phyloP scores from a whole-genome alignment of 2,113 vertebrate genomes.

The Podocnemis expansa region DNA sequence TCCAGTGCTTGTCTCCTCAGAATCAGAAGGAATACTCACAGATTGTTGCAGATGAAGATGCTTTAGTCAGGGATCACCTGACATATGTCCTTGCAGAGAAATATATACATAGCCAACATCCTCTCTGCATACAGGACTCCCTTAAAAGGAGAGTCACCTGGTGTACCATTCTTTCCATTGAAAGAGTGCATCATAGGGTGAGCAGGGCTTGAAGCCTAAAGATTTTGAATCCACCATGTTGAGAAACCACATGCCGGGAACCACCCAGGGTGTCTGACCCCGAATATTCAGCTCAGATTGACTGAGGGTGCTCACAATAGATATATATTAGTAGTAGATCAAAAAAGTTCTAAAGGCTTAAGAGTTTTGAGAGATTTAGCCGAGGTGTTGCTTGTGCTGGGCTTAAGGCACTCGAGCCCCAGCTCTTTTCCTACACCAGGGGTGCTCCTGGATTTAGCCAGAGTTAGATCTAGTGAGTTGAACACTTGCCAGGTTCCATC shows the following conservation, averaged over 20 bases:
- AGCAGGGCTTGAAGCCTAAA: neutral
- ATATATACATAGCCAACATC: neutral
- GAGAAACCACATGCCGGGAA: neutral
- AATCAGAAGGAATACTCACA: neutral
- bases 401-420: too few relatives aligned
- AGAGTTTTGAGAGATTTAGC: too few relatives aligned
- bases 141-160: neutral
- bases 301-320: neutral
- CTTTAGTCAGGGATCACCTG: neutral
- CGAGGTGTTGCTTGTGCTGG: too few relatives aligned
- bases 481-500: too few relatives aligned
- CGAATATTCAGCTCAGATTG: neutral
- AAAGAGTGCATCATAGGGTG: neutral
- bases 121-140: neutral
- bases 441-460: too few relatives aligned
- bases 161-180: neutral
- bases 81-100: neutral
- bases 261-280: neutral
- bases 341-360: too few relatives aligned
- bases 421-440: too few relatives aligned
- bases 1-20: neutral
- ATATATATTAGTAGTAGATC: too few relatives aligned
- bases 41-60: neutral
- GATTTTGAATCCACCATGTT: neutral
- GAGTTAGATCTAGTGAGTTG: too few relatives aligned